These are phyloP conservation scores for Mohoua ochrocephala DNA, from an alignment of 2,113 vertebrate genomes.

Conservation along the genomic window DNA sequence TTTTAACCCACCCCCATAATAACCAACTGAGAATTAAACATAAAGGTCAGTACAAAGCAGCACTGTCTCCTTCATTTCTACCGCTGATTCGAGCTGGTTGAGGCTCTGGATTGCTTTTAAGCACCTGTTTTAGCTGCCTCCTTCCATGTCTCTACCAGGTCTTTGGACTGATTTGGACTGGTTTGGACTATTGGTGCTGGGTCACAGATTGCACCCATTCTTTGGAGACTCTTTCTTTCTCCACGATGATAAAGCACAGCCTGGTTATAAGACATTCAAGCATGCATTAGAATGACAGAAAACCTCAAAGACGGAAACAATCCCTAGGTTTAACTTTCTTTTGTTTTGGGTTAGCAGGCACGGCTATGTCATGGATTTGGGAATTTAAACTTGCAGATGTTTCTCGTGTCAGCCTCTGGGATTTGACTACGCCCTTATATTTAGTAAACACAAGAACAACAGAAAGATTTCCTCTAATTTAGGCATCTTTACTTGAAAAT, in stretches of 20 bases:
- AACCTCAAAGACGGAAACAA: background rate
- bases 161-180: background rate
- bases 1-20: background rate
- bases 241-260: background rate
- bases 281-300: background rate
- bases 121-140: background rate
- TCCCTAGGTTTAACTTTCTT: background rate
- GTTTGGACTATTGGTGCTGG: background rate
- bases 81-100: background rate
- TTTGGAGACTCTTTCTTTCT: background rate
- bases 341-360: background rate
- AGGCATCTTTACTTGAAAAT: background rate
- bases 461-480: constrained; percentile 24
- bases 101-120: background rate
- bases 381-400: background rate
- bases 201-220: background rate
- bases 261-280: background rate
- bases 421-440: background rate
- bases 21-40: background rate
- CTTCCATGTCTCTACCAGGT: background rate
- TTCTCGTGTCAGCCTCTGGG: background rate
- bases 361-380: background rate
- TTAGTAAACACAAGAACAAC: constrained; percentile 19
- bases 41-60: background rate
- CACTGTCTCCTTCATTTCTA: background rate